phyloP scores from a whole-genome alignment of 92 coral and sea anemone genomes.

The Virgularia gustaviana region DNA sequence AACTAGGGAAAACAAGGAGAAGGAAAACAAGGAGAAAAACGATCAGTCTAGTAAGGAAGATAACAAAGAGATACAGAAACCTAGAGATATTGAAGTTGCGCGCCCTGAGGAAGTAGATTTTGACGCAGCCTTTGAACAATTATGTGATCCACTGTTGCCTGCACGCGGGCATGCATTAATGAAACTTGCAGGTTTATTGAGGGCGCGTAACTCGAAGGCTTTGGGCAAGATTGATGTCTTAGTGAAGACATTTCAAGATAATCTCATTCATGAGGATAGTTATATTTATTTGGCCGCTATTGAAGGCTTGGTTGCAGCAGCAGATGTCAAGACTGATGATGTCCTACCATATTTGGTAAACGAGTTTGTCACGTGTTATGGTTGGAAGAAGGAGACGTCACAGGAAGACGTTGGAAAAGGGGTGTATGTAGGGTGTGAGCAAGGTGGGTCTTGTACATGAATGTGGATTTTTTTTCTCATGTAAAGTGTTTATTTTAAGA shows the following conservation, averaged over 20 bases:
- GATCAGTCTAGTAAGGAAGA: background rate
- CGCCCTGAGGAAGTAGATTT: conserved; percentile 34
- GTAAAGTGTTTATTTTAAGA: background rate
- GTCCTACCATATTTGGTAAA: conserved; percentile 71
- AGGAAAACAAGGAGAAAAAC: background rate
- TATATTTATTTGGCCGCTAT: conserved; percentile 92
- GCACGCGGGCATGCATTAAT: conserved; percentile 86
- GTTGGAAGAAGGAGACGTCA: conserved; percentile 7
- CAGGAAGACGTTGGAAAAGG: conserved; percentile 20
- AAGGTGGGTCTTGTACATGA: background rate
- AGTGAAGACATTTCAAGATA: conserved; percentile 75
- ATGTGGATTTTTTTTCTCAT: background rate
- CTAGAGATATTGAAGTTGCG: background rate
- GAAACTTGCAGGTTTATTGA: conserved; percentile 61
- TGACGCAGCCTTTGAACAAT: conserved; percentile 63
- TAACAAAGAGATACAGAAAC: background rate
- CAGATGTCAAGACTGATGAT: conserved; percentile 64
- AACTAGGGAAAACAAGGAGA: conserved; percentile 34
- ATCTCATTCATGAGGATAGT: conserved; percentile 78
- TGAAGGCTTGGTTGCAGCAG: conserved; percentile 87
- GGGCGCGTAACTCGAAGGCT: conserved; percentile 66
- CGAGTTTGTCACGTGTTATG: conserved; percentile 68
- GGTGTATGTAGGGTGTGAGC: conserved; percentile 1
- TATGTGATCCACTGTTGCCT: conserved; percentile 85
- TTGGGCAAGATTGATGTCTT: conserved; percentile 64